phyloP scores from a whole-genome alignment of 2,888 invertebrate species.

The Sycophila texana region DNA sequence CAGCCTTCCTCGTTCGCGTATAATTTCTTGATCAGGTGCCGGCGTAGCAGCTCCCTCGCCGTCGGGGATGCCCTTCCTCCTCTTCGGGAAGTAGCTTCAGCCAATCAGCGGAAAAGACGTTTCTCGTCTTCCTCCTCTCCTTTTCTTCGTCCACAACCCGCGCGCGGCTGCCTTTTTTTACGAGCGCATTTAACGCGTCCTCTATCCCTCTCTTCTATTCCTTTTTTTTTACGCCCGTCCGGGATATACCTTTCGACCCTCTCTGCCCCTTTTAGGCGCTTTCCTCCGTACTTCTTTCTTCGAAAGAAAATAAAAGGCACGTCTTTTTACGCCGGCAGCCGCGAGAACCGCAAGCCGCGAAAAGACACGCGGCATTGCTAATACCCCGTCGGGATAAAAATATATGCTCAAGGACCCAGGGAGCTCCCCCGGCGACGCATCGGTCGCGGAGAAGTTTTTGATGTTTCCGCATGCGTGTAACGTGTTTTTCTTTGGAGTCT shows the following conservation, averaged over 20 bases:
- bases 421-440: neutral
- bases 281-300: neutral
- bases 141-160: neutral
- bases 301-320: slow-evolving; percentile 1
- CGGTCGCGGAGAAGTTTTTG: neutral
- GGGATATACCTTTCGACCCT: neutral
- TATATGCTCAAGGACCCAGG: slow-evolving; percentile 31
- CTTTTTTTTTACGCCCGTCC: neutral
- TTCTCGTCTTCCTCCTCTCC: slow-evolving; percentile 27
- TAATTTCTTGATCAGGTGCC: slow-evolving; percentile 47
- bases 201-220: slow-evolving; percentile 35
- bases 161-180: slow-evolving; percentile 17
- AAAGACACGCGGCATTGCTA: slow-evolving; percentile 23
- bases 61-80: neutral
- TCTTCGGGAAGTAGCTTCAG: neutral
- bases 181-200: slow-evolving; percentile 29
- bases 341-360: slow-evolving; percentile 11
- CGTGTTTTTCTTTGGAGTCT: neutral
- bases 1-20: neutral
- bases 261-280: neutral
- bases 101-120: slow-evolving; percentile 14
- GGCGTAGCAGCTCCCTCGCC: neutral
- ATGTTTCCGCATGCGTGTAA: neutral
- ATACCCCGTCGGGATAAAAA: slow-evolving; percentile 30
- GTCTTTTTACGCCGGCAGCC: neutral